Conservation (phyloP, 2,888 invertebrate genomes). For the Hypercompe scribonia region DNA sequence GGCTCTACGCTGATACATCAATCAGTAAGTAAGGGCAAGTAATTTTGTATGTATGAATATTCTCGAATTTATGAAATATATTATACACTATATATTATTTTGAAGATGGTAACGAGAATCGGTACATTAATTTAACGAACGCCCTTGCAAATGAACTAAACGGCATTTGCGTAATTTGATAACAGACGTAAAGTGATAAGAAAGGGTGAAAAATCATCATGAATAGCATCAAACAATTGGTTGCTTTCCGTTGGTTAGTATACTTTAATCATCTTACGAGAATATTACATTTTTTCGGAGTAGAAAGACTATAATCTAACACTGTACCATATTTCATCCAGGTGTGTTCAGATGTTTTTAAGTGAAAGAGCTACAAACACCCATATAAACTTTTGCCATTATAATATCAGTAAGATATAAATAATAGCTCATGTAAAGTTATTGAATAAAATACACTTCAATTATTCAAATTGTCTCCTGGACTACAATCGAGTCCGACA, state of each 20-base stretch:
- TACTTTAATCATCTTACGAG: too few species aligned
- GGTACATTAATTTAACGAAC: background rate
- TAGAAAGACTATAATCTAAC: too few species aligned
- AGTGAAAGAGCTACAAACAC: too few species aligned
- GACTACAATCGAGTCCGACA: background rate
- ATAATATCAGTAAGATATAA: too few species aligned
- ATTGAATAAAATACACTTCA: constrained; percentile 4
- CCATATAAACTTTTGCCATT: too few species aligned
- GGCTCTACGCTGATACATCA: too few species aligned
- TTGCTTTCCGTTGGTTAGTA: background rate
- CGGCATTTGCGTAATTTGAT: background rate
- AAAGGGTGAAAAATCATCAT: background rate
- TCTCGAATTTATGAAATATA: background rate
- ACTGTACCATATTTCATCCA: too few species aligned
- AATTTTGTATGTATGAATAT: background rate
- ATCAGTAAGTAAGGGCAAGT: too few species aligned
- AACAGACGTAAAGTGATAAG: background rate
- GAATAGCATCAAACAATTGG: background rate
- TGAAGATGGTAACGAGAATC: background rate
- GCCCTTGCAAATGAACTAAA: background rate
- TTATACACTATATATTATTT: background rate
- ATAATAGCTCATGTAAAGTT: background rate
- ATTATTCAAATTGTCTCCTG: constrained; percentile 7
- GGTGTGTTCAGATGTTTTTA: too few species aligned
- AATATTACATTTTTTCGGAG: too few species aligned